Evolutionary conservation across 2,797 vertebrate species (phyloP), one percentile per base, ranked within the genome.

Genomic region (Enteromius mattozi): DNA sequence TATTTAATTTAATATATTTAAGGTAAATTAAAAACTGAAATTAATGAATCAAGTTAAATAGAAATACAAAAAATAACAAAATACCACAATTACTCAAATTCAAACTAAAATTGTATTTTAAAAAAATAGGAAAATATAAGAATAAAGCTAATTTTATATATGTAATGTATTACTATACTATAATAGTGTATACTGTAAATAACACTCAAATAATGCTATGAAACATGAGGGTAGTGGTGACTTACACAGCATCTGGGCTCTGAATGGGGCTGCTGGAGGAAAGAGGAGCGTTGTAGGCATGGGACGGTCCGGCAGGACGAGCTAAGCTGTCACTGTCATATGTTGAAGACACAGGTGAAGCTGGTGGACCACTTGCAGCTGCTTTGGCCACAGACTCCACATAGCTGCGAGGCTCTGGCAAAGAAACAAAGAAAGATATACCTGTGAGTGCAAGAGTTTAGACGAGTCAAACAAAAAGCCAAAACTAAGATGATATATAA

Each of bases 211-310:
- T 45, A 71, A 71, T 19, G 3, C 21, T 70, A 51, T 54, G 45
- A 35, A 54, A 75, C 71, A 75, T 3, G 19, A 1, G 3, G 19
- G 5, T 8, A 35, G 51, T 9, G 12, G 21, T 17, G 1, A 80
- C 96, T 96, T 90, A 99, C 98, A 96, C 93, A 4, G 76, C 40
- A 65, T 95, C 97, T 42, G 94, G 91, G 6, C 90, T 95, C 90
- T 96, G 96, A 89, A 98, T 95, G 78, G 98, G 97, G 87, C 97
- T 99, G 94, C 98, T 99, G 89, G 96, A 97, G 85, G 98, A 97
- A 81, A 98, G 77, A 0, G 97, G 98, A 8, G 94, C 75, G 1
- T 93, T 92, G 86, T 97, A 96, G 71, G 94, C 89, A 80, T 93
- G 92, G 68, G 91, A 78, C 4, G 93, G 90, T 40, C 94, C 90